Conservation (phyloP, 2,113 vertebrate genomes). For the Cynocephalus volans region DNA sequence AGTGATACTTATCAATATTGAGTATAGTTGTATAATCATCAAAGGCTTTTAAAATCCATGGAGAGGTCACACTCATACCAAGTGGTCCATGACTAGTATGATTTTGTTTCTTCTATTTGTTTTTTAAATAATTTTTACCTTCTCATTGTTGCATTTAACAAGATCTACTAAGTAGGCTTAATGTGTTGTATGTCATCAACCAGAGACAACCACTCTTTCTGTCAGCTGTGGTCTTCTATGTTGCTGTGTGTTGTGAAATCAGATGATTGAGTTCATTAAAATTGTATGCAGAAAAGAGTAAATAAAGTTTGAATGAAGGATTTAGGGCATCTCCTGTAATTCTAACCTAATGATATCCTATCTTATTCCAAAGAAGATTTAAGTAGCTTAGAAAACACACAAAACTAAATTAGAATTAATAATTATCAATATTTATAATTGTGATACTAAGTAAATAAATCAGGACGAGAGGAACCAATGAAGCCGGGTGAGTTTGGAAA, state of each 20-base stretch:
- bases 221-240: not conserved
- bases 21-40: not conserved
- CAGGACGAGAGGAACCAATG: not conserved
- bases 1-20: not conserved
- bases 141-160: not conserved
- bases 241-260: conserved; percentile 30
- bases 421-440: not conserved
- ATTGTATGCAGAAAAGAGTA: not conserved
- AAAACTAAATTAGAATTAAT: conserved; percentile 30
- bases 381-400: conserved; percentile 2
- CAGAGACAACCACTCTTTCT: conserved; percentile 14
- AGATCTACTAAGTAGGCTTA: not conserved
- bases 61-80: not conserved
- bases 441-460: conserved; percentile 11
- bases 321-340: not conserved
- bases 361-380: conserved; percentile 48
- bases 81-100: not conserved
- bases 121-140: conserved; percentile 40
- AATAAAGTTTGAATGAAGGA: conserved; percentile 42
- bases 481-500: not conserved
- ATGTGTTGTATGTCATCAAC: not conserved
- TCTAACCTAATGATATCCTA: not conserved
- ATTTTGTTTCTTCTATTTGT: not conserved
- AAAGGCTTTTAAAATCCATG: not conserved
- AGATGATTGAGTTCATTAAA: conserved; percentile 47